phyloP scores from a whole-genome alignment of 2,113 vertebrate genomes.

The Dolichallabes microphthalmus region DNA sequence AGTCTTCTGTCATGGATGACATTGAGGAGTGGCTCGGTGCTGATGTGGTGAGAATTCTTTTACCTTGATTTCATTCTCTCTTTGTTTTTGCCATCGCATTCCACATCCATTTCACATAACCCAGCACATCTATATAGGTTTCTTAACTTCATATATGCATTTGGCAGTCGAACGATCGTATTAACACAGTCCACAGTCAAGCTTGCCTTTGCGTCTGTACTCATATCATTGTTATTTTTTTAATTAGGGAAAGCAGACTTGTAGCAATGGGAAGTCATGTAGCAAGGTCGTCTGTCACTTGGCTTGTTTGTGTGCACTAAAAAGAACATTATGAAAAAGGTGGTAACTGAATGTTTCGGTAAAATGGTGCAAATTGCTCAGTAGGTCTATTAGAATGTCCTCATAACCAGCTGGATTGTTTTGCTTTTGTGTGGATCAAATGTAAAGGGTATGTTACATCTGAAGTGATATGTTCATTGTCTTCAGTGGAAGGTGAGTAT shows the following conservation, averaged over 20 bases:
- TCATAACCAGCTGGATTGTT: slow-evolving; percentile 10
- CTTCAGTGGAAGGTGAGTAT: slow-evolving; percentile 17
- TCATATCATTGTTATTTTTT: slow-evolving; percentile 11
- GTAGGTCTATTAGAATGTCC: slow-evolving; percentile 35
- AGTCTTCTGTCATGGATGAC: slow-evolving; percentile 99
- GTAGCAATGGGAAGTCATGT: slow-evolving; percentile 8
- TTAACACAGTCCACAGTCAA: slow-evolving; percentile 23
- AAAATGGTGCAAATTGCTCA: slow-evolving; percentile 20
- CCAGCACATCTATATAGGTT: slow-evolving; percentile 19
- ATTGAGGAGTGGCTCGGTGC: slow-evolving; percentile 98
- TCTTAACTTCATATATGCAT: slow-evolving; percentile 34
- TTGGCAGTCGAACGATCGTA: slow-evolving; percentile 24
- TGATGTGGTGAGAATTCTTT: slow-evolving; percentile 91
- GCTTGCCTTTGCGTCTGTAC: slow-evolving; percentile 25
- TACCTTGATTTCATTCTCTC: slow-evolving; percentile 67
- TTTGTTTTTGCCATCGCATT: slow-evolving; percentile 40
- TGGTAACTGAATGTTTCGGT: slow-evolving; percentile 28
- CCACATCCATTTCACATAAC: slow-evolving; percentile 47
- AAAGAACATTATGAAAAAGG: slow-evolving; percentile 11
- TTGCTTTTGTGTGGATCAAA: slow-evolving; percentile 32
- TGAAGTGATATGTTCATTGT: slow-evolving; percentile 22
- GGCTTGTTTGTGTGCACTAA: slow-evolving; percentile 32
- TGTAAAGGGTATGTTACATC: neutral
- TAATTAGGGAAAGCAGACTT: slow-evolving; percentile 10
- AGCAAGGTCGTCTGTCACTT: slow-evolving; percentile 8